Conservation (phyloP, 2,797 vertebrate species). For the Aphelocoma californica region DNA sequence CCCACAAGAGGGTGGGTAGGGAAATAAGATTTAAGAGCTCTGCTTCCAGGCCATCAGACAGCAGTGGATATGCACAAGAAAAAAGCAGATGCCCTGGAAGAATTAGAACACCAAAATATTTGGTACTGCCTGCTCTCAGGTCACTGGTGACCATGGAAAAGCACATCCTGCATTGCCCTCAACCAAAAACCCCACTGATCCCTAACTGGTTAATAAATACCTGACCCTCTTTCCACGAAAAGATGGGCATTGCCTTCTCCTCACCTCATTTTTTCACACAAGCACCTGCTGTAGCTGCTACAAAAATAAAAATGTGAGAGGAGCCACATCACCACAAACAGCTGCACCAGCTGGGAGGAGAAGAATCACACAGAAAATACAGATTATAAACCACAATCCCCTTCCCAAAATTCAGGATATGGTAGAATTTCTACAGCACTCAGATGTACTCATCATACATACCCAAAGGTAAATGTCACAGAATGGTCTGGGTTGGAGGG, state of each 20-base stretch:
- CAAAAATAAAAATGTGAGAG: neutral
- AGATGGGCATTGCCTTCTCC: neutral
- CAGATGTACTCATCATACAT: neutral
- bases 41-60: neutral
- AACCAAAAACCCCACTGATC: neutral
- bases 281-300: neutral
- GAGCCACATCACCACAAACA: neutral
- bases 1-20: neutral
- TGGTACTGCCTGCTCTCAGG: neutral
- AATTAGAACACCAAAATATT: neutral
- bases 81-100: neutral
- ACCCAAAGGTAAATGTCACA: neutral
- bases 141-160: neutral
- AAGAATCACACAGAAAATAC: neutral
- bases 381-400: neutral
- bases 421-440: neutral
- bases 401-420: neutral
- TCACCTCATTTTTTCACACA: neutral
- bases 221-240: neutral
- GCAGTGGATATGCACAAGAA: neutral
- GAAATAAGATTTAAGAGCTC: neutral
- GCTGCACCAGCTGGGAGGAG: neutral
- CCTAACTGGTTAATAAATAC: neutral
- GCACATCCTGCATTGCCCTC: neutral
- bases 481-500: neutral